Evolutionary conservation across 2,888 invertebrate species (phyloP).

Genomic region (Chalcis sispes): DNA sequence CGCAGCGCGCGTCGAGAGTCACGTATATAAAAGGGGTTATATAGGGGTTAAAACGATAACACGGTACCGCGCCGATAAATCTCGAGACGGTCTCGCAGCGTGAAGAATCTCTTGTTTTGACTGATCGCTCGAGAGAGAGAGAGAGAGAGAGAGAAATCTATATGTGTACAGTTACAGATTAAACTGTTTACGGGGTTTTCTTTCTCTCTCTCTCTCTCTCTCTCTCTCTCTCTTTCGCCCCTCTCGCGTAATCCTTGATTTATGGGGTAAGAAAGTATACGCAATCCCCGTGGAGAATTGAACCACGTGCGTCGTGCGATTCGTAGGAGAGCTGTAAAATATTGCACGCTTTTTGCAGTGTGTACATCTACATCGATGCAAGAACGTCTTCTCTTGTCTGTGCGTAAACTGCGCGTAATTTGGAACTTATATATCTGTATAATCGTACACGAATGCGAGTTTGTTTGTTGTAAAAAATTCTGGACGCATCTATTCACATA

Average conservation of each 20-base stretch:
- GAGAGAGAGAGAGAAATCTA: too few species aligned
- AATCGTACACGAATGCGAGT: background rate
- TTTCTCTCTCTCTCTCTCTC: conserved; percentile 12
- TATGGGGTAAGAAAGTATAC: conserved; percentile 63
- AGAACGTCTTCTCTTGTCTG: background rate
- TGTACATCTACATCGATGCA: too few species aligned
- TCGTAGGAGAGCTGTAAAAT: conserved; percentile 27
- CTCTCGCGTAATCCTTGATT: conserved; percentile 72
- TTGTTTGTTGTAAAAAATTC: background rate
- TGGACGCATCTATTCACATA: background rate
- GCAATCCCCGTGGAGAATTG: conserved; percentile 74
- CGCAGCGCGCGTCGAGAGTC: background rate
- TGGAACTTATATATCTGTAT: background rate
- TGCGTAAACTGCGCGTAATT: background rate
- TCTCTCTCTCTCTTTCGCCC: conserved; percentile 64
- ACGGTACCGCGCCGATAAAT: conserved; percentile 42
- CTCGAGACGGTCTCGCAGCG: conserved; percentile 57
- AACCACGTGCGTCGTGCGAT: conserved; percentile 58
- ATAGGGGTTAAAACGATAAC: conserved; percentile 43
- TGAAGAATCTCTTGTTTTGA: conserved; percentile 75
- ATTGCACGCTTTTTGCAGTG: too few species aligned
- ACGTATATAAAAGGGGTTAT: conserved; percentile 6
- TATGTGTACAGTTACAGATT: conserved; percentile 69
- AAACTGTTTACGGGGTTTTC: conserved; percentile 73
- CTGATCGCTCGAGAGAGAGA: conserved; percentile 68